A percentile compares a stretch with the other conserved stretches of the same genome.
These are phyloP conservation scores for Pygoscelis adeliae DNA, from an alignment of 2,113 vertebrate genomes.

Conservation along the genomic window DNA sequence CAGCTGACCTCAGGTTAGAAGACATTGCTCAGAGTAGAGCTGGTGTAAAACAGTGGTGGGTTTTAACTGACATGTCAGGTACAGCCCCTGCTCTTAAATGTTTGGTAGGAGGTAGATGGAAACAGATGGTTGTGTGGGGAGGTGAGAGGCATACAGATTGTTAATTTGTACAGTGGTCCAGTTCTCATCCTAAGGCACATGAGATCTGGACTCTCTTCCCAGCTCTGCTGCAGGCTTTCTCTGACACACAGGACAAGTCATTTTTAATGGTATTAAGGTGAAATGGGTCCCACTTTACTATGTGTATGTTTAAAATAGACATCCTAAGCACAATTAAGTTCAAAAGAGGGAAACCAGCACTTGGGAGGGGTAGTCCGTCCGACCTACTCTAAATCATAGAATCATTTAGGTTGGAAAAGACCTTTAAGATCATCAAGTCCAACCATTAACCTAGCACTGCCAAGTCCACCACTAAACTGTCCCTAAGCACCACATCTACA, in stretches of 20 bases:
- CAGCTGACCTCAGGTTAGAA: background rate
- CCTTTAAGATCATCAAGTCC: too few relatives aligned
- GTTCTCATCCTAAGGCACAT: background rate
- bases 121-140: background rate
- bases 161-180: background rate
- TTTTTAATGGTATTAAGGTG: background rate
- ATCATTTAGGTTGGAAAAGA: too few relatives aligned
- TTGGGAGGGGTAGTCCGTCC: background rate
- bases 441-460: too few relatives aligned
- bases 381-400: background rate
- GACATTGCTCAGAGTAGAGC: background rate
- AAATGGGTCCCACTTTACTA: background rate
- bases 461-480: too few relatives aligned
- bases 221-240: background rate
- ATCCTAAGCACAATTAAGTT: background rate
- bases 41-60: background rate
- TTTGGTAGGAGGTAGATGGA: background rate
- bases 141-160: background rate
- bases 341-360: background rate
- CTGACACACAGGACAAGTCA: background rate
- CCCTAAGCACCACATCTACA: too few relatives aligned
- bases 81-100: background rate
- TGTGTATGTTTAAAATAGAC: background rate
- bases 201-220: background rate
- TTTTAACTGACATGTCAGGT: background rate